Evolutionary conservation across 1,140 invertebrate species (phyloP).

Genomic region (Brachionus manjavacas): DNA sequence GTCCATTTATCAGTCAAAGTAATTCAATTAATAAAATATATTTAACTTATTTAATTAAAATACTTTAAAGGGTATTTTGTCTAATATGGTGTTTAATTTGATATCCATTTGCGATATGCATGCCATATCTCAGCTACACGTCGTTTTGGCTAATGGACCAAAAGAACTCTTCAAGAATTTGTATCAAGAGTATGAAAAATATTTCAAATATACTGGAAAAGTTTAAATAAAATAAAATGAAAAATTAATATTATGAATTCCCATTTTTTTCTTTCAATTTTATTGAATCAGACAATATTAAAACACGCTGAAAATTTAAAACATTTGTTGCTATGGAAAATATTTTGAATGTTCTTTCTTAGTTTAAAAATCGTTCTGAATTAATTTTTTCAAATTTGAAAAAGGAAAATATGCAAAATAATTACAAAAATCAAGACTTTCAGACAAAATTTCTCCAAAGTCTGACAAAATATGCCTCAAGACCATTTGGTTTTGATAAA

Average conservation of each 20-base stretch:
- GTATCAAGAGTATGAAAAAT: constrained; percentile 37
- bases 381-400: background rate
- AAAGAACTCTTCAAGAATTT: constrained; percentile 39
- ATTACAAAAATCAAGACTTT: background rate
- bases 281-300: background rate
- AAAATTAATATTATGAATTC: background rate
- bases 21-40: background rate
- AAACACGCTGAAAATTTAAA: background rate
- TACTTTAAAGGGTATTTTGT: constrained; percentile 15
- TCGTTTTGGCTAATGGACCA: constrained; percentile 17
- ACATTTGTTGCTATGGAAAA: background rate
- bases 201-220: constrained; percentile 42
- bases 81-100: constrained; percentile 7
- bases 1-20: constrained; percentile 13
- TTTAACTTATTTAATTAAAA: background rate
- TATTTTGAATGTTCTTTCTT: background rate
- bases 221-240: background rate
- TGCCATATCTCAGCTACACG: constrained; percentile 28
- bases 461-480: constrained; percentile 7
- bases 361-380: background rate
- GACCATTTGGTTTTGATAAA: constrained; percentile 23
- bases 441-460: background rate
- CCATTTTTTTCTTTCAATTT: background rate
- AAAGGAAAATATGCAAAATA: background rate
- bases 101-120: constrained; percentile 33